Percentiles rank a stretch among this genome's conserved stretches.
phyloP scores from a whole-genome alignment of 2,888 invertebrate genomes.

The Tetragonisca angustula region DNA sequence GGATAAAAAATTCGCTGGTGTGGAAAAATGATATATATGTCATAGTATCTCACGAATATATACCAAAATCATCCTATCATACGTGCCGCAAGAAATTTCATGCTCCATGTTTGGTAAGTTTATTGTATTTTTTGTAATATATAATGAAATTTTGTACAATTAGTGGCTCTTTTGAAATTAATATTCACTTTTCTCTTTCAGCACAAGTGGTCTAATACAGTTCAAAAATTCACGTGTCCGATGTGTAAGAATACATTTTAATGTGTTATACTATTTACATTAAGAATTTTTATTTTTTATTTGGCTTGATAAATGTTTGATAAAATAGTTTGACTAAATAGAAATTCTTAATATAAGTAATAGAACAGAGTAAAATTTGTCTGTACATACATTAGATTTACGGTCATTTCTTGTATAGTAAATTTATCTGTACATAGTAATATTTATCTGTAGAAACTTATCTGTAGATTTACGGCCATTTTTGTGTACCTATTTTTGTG shows the following conservation, averaged over 20 bases:
- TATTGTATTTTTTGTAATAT: background rate
- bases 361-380: no score
- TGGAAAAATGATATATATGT: slow-evolving; percentile 98
- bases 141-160: background rate
- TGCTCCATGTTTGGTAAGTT: slow-evolving; percentile 94
- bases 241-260: slow-evolving; percentile 94
- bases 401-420: no score
- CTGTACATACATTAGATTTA: no score
- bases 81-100: slow-evolving; percentile 98
- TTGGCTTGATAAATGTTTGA: background rate
- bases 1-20: slow-evolving; percentile 93
- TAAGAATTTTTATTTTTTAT: slow-evolving; percentile 12
- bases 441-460: background rate
- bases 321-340: no score
- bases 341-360: no score
- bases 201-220: slow-evolving; percentile 98
- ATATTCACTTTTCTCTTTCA: slow-evolving; percentile 80
- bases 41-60: slow-evolving; percentile 94
- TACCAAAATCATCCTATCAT: slow-evolving; percentile 93
- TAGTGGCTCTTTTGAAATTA: background rate
- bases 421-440: slow-evolving; percentile 22
- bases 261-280: no score
- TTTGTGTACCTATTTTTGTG: no score
- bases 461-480: background rate
- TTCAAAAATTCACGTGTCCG: slow-evolving; percentile 97